Evolutionary conservation across 2,113 vertebrate genomes (phyloP), one percentile per base, ranked within the genome.

Genomic region (Deroptyus accipitrinus): DNA sequence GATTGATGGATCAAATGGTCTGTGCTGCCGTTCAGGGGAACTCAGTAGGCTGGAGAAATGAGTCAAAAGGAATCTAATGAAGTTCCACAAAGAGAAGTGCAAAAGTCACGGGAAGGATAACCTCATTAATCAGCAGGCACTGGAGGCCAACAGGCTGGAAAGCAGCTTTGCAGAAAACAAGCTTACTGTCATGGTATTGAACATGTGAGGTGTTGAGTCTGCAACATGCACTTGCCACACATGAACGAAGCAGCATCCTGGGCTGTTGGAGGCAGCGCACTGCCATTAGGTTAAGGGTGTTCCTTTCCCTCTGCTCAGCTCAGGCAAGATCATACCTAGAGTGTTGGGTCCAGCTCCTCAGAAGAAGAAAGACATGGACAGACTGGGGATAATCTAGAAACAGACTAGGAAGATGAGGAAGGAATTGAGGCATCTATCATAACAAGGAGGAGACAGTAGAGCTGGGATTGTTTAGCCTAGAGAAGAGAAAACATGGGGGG

Each of bases 111-210:
- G 23, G 14, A 81, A 9, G 30, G 81, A 16, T 68, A 67, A 68
- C 35, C 23, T 55, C 11, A 22, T 30, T 42, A 16, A 15, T 6
- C 18, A 31, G 23, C 81, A 48, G 41, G 11, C 17, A 12, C 7
- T 42, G 59, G 16, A 4, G 11, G 1, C 7, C 17, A 8, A 39
- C 17, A 1, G 0, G 1, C n/a, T 83, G 77, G n/a, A 64, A 83
- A n/a, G 7, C 48, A 52, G 17, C 55, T 69, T 64, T 64, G 42
- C 55, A 39, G 55, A 74, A 64, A 62, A 49, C 7, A 24, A 16
- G 20, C 7, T 75, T 27, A 2, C 42, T 46, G 48, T 74, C 48
- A 39, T 69, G 37, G 7, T 61, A 15, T 24, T 39, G 20, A 49
- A 23, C 3, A 3, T 37, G 10, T 41, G 54, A 59, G 54, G n/a